Evolutionary conservation across 1,140 invertebrate species (phyloP).

Genomic region (Doryteuthis pealeii): DNA sequence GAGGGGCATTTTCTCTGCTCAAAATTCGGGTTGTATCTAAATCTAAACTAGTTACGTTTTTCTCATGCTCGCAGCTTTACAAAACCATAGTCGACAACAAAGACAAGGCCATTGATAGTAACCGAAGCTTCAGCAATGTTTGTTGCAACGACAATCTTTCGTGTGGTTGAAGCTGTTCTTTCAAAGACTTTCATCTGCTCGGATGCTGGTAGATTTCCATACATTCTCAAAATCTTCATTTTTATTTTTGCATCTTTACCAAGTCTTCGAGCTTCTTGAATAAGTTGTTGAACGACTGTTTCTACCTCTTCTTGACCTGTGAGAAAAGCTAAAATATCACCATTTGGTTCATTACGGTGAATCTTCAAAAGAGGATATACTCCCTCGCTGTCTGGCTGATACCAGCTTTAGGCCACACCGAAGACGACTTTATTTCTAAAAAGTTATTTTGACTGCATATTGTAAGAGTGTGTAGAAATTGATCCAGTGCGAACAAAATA

Average conservation of each 20-base stretch:
- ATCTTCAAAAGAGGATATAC: constrained; percentile 91
- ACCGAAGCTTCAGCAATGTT: constrained; percentile 98
- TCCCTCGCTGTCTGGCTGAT: too few relatives aligned
- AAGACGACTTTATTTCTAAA: too few relatives aligned
- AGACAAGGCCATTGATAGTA: constrained; percentile 82
- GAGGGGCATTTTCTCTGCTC: too few relatives aligned
- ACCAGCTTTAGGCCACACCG: too few relatives aligned
- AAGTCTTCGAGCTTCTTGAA: constrained; percentile 51
- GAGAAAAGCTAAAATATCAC: constrained; percentile 86
- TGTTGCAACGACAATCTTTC: constrained; percentile 94
- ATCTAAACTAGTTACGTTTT: too few relatives aligned
- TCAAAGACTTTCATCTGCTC: constrained; percentile 88
- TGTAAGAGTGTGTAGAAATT: too few relatives aligned
- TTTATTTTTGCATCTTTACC: constrained; percentile 58
- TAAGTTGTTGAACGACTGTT: constrained; percentile 46
- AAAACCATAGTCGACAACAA: constrained; percentile 95
- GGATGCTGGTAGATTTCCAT: constrained; percentile 81
- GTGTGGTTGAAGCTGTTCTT: constrained; percentile 68
- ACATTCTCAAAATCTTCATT: constrained; percentile 85
- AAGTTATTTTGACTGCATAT: too few relatives aligned
- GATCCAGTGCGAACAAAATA: too few relatives aligned
- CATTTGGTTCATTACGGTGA: constrained; percentile 74
- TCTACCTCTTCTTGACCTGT: constrained; percentile 71
- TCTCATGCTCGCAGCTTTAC: constrained; percentile 95
- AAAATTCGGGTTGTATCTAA: too few relatives aligned